Evolutionary conservation across 2,113 vertebrate genomes (phyloP).

Genomic region (Paratilapia polleni): DNA sequence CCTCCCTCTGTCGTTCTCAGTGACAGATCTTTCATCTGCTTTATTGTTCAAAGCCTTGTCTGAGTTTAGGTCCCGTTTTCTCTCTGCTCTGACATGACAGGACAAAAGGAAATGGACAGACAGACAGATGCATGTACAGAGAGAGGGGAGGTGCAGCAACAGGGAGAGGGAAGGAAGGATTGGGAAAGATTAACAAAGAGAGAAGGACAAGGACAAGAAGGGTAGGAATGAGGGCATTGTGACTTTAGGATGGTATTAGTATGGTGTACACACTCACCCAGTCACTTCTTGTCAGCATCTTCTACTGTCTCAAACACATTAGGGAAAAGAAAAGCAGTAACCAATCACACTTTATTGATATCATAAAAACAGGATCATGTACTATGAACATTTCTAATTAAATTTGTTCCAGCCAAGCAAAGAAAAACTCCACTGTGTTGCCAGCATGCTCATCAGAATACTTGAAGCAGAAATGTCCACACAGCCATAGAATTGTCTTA

Average conservation of each 20-base stretch:
- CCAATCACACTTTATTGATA: constrained; percentile 7
- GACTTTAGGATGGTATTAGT: neutral
- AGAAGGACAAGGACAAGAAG: neutral
- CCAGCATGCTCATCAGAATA: neutral
- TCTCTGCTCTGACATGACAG: constrained; percentile 24
- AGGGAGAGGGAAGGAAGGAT: neutral
- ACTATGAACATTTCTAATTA: constrained; percentile 27
- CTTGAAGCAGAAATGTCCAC: neutral
- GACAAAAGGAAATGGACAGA: constrained; percentile 9
- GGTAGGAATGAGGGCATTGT: neutral
- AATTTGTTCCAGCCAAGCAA: constrained; percentile 11
- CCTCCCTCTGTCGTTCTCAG: neutral
- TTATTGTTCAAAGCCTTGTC: constrained; percentile 54
- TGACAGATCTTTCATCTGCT: constrained; percentile 42
- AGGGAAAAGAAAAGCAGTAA: constrained; percentile 18
- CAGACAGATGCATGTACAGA: neutral
- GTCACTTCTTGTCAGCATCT: neutral
- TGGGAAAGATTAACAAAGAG: neutral
- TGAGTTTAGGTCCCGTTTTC: constrained; percentile 40
- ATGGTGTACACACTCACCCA: neutral
- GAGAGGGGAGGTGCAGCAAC: neutral
- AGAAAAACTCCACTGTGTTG: neutral
- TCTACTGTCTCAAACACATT: neutral
- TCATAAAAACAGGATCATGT: constrained; percentile 1
- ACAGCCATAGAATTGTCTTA: neutral